A percentile compares a stretch with the other conserved stretches of the same genome.
Conservation (phyloP, 2,113 vertebrate genomes). For the Nyctereutes procyonoides region DNA sequence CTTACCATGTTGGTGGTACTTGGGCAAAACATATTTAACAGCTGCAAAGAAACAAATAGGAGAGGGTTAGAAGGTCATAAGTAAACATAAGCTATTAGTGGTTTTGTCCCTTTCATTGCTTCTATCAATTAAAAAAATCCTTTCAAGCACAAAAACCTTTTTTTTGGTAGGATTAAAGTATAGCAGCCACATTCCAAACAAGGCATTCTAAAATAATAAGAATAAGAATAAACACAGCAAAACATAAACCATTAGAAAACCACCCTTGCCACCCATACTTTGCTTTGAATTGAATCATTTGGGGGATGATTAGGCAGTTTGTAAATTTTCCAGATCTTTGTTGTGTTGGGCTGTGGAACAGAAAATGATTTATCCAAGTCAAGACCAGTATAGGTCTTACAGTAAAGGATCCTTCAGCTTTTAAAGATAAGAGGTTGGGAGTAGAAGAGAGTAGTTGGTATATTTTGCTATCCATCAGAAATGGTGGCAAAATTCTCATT, state of each 20-base stretch:
- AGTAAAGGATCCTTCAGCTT: neutral
- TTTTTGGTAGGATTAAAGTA: neutral
- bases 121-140: neutral
- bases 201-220: neutral
- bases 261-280: neutral
- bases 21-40: neutral
- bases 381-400: neutral
- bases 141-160: neutral
- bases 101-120: neutral
- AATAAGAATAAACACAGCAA: neutral
- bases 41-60: neutral
- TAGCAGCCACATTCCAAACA: neutral
- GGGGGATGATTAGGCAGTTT: neutral
- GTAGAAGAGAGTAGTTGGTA: neutral
- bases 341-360: neutral
- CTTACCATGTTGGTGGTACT: neutral
- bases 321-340: neutral
- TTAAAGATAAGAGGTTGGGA: neutral
- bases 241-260: neutral
- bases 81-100: neutral
- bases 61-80: neutral
- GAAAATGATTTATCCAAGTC: neutral
- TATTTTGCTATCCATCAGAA: neutral
- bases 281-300: neutral
- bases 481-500: neutral